Conservation (phyloP, 2,797 vertebrate genomes). For the Siniperca undulata region DNA sequence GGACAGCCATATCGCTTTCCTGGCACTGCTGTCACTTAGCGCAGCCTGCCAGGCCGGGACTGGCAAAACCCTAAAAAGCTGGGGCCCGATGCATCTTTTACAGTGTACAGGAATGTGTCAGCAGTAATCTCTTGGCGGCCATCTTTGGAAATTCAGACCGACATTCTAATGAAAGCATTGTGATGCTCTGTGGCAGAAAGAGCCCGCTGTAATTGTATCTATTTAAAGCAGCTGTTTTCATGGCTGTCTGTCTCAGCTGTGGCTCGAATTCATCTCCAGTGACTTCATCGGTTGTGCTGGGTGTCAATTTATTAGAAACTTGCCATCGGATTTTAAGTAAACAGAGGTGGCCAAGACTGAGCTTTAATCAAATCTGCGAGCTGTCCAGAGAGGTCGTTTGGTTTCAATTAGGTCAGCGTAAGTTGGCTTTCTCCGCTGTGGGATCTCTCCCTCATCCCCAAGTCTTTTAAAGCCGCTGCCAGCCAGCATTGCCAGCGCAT, state of each 20-base stretch:
- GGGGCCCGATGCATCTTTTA: conserved; percentile 78
- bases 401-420: conserved; percentile 88
- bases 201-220: conserved; percentile 79
- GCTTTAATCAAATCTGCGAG: conserved; percentile 80
- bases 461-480: conserved; percentile 73
- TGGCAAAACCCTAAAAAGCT: conserved; percentile 71
- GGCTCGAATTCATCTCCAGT: conserved; percentile 85
- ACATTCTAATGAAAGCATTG: conserved; percentile 79
- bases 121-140: conserved; percentile 84
- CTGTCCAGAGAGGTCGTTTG: conserved; percentile 88
- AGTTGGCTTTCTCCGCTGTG: conserved; percentile 66
- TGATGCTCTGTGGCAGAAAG: conserved; percentile 79
- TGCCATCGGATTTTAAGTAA: conserved; percentile 80
- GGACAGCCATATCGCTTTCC: conserved; percentile 76
- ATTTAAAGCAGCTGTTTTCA: conserved; percentile 89
- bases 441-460: conserved; percentile 67
- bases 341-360: conserved; percentile 82
- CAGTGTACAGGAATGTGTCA: conserved; percentile 86
- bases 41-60: conserved; percentile 72
- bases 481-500: conserved; percentile 71
- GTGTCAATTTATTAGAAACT: conserved; percentile 87
- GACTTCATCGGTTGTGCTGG: conserved; percentile 83
- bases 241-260: conserved; percentile 75
- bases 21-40: conserved; percentile 66
- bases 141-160: conserved; percentile 82